phyloP scores from a whole-genome alignment of 2,888 invertebrate species.

The Ptychoptera albimana region DNA sequence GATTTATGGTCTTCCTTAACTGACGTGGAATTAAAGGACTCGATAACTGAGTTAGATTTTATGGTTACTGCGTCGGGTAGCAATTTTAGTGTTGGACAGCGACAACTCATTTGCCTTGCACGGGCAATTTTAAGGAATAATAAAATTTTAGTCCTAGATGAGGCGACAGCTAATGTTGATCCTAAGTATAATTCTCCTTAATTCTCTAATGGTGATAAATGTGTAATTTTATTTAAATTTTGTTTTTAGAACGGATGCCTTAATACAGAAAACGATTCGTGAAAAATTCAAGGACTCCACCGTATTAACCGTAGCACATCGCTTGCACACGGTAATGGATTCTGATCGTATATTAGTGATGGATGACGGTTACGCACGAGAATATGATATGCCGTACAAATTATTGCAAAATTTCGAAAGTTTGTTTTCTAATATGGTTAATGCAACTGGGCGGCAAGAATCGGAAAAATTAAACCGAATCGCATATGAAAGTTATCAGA shows the following conservation, averaged over 20 bases:
- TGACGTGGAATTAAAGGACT: slow-evolving; percentile 32
- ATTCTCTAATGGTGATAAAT: too few species aligned
- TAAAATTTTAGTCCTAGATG: slow-evolving; percentile 47
- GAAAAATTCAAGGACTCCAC: slow-evolving; percentile 67
- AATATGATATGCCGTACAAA: slow-evolving; percentile 26
- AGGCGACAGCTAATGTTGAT: slow-evolving; percentile 56
- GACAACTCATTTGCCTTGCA: slow-evolving; percentile 41
- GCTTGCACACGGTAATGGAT: slow-evolving; percentile 86
- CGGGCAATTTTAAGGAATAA: slow-evolving; percentile 46
- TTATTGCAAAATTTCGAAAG: slow-evolving; percentile 37
- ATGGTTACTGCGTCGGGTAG: slow-evolving; percentile 37
- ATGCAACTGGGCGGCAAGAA: slow-evolving; percentile 41
- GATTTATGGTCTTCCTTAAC: slow-evolving; percentile 25
- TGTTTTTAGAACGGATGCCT: slow-evolving; percentile 51
- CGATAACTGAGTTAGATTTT: slow-evolving; percentile 34
- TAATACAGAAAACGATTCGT: slow-evolving; percentile 74
- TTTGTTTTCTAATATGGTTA: slow-evolving; percentile 50
- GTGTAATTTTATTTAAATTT: slow-evolving; percentile 26
- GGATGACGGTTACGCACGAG: slow-evolving; percentile 60
- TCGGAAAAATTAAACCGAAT: neutral
- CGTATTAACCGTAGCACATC: slow-evolving; percentile 80
- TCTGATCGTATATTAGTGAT: slow-evolving; percentile 77
- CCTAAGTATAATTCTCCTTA: slow-evolving; percentile 15
- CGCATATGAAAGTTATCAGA: slow-evolving; percentile 1
- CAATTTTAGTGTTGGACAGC: slow-evolving; percentile 34